Conservation (phyloP, 2,888 invertebrate species). For the Pilophorus perplexus region DNA sequence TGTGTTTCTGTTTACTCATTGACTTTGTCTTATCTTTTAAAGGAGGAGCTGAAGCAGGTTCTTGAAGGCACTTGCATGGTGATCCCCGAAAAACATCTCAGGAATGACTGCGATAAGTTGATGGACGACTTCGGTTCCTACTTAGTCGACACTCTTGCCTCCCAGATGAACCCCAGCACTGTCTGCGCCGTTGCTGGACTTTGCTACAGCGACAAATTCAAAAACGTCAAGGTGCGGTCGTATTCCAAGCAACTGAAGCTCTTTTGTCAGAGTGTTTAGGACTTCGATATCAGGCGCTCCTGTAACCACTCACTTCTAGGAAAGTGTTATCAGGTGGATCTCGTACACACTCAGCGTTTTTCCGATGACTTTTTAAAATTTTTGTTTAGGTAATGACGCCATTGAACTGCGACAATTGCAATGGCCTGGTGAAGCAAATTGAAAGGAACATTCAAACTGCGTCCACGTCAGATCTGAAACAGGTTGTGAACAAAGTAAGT, state of each 20-base stretch:
- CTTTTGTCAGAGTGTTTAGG: not conserved
- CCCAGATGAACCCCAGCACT: constrained; percentile 86
- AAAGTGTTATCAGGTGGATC: not conserved
- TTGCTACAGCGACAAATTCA: constrained; percentile 63
- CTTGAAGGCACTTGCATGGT: constrained; percentile 84
- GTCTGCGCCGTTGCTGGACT: constrained; percentile 86
- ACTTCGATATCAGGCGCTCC: not conserved
- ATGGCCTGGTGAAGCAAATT: constrained; percentile 56
- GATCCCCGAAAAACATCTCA: constrained; percentile 70
- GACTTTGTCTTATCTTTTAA: too few species aligned
- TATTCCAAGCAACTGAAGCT: not conserved
- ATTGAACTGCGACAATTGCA: constrained; percentile 56
- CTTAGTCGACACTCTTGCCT: constrained; percentile 79
- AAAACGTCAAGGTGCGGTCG: constrained; percentile 29
- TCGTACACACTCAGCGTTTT: not conserved
- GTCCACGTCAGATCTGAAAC: constrained; percentile 59
- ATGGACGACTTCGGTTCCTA: constrained; percentile 85
- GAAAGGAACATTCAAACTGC: constrained; percentile 59
- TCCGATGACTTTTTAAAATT: not conserved
- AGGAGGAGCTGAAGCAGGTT: constrained; percentile 79
- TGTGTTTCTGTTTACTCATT: too few species aligned
- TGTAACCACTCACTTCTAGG: too few species aligned
- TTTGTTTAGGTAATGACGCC: constrained; percentile 47
- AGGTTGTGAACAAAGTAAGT: constrained; percentile 58
- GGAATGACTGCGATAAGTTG: constrained; percentile 72